These are phyloP conservation scores for Megaustenia siamemsis DNA, from an alignment of 2,888 invertebrate genomes.

Conservation along the genomic window DNA sequence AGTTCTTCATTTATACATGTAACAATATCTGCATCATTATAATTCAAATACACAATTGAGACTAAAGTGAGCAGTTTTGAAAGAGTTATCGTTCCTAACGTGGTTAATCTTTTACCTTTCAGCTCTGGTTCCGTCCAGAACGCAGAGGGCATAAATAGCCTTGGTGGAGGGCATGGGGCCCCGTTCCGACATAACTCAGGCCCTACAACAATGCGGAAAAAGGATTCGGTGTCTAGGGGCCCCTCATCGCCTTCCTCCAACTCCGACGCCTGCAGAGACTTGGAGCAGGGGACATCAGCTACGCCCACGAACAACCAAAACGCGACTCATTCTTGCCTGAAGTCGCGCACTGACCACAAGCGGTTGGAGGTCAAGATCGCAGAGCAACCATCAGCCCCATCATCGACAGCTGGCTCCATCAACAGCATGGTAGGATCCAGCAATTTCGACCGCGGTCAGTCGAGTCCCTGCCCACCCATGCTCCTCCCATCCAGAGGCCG, in stretches of 20 bases:
- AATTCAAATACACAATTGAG: too few relatives aligned
- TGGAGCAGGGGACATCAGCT: conserved; percentile 31
- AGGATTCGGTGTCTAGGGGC: conserved; percentile 52
- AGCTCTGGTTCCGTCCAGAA: conserved; percentile 63
- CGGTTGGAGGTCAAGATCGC: conserved; percentile 69
- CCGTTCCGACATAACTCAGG: conserved; percentile 49
- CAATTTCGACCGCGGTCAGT: conserved; percentile 44
- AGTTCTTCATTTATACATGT: too few relatives aligned
- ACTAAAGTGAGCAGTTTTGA: too few relatives aligned
- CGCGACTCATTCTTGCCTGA: conserved; percentile 41
- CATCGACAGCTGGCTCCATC: conserved; percentile 58
- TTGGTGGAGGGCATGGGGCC: conserved; percentile 57
- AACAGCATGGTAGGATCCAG: conserved; percentile 58
- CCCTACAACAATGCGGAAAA: conserved; percentile 45
- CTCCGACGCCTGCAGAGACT: conserved; percentile 36
- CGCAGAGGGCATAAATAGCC: conserved; percentile 60
- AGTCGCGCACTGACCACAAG: conserved; percentile 57
- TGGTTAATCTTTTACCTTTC: conserved; percentile 26
- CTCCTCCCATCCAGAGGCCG: conserved; percentile 58
- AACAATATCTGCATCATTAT: too few relatives aligned
- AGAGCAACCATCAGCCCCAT: conserved; percentile 56
- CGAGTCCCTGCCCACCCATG: conserved; percentile 25
- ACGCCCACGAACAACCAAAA: conserved; percentile 50
- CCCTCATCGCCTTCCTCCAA: conserved; percentile 53
- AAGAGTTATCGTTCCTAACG: too few relatives aligned